phyloP scores from a whole-genome alignment of 2,113 vertebrate species.

The Cryptotis parvus region DNA sequence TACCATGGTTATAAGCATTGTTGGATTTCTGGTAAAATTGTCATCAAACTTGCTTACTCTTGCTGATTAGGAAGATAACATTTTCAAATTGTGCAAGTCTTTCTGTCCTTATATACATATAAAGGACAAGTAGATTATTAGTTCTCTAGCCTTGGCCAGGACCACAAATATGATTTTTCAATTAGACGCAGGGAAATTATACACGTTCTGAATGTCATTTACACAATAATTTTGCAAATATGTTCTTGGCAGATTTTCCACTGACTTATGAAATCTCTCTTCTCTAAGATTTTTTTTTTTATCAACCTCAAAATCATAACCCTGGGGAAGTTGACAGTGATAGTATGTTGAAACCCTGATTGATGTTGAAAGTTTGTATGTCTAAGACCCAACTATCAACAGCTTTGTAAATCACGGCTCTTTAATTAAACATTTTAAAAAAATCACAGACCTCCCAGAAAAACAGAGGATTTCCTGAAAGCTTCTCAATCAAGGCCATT shows the following conservation, averaged over 20 bases:
- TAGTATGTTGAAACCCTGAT: too few species aligned
- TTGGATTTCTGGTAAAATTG: neutral
- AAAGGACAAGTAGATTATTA: conserved; percentile 56
- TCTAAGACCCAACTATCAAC: too few species aligned
- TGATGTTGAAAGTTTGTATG: too few species aligned
- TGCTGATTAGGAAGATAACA: conserved; percentile 26
- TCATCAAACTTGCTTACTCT: neutral
- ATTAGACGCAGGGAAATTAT: conserved; percentile 52
- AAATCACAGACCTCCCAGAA: neutral
- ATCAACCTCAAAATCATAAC: conserved; percentile 71
- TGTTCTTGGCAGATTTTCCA: conserved; percentile 62
- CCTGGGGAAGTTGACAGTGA: neutral
- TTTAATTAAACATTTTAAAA: too few species aligned
- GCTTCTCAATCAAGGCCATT: neutral
- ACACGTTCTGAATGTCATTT: conserved; percentile 55
- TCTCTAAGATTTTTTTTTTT: conserved; percentile 32
- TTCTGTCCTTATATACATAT: neutral
- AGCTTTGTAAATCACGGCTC: too few species aligned
- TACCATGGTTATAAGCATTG: neutral
- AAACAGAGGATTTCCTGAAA: neutral
- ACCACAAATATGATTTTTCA: conserved; percentile 56
- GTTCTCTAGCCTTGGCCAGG: conserved; percentile 52
- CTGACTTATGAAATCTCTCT: conserved; percentile 62
- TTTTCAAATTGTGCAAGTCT: conserved; percentile 42
- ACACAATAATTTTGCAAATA: conserved; percentile 47